Conservation (phyloP, 2,888 invertebrate species). For the Nasonovia ribisnigri region DNA sequence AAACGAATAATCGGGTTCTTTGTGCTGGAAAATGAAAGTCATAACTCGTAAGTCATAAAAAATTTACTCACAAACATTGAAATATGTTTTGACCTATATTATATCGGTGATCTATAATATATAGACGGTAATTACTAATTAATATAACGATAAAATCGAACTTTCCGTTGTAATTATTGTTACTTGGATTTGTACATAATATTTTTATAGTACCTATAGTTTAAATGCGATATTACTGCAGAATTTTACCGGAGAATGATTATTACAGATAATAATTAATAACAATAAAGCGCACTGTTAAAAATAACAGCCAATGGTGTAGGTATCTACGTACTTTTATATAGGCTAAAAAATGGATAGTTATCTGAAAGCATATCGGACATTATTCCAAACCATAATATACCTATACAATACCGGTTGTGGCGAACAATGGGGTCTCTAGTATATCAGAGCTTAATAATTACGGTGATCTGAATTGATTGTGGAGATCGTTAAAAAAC, state of each 20-base stretch:
- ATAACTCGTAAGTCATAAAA: background rate
- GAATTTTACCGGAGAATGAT: background rate
- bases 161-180: background rate
- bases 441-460: background rate
- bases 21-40: background rate
- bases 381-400: background rate
- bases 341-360: background rate
- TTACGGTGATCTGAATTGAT: slow-evolving; percentile 28
- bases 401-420: slow-evolving; percentile 15
- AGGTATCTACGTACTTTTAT: background rate
- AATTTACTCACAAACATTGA: background rate
- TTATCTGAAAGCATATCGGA: background rate
- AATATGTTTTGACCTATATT: background rate
- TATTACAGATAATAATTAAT: background rate
- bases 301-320: background rate
- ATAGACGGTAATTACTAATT: background rate
- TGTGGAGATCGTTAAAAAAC: slow-evolving; percentile 30
- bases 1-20: background rate
- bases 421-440: slow-evolving; percentile 19
- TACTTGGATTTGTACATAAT: background rate
- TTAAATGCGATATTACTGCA: background rate
- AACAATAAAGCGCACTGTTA: background rate
- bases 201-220: background rate
- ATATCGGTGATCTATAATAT: background rate
- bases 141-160: background rate